phyloP scores from a whole-genome alignment of 2,113 vertebrate species.

The Neoarius graeffei region DNA sequence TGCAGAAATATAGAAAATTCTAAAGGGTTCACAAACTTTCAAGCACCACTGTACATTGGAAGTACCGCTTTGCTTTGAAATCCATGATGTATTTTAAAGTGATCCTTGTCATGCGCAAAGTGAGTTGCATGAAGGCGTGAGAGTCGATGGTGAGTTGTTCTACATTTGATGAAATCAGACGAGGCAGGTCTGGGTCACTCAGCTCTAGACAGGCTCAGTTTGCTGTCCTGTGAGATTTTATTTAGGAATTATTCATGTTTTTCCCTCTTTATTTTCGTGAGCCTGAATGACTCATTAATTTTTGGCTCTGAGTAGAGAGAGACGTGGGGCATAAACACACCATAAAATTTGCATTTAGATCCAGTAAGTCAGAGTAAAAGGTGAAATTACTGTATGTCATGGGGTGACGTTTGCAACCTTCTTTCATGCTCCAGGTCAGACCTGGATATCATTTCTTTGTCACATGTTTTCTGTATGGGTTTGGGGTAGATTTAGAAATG shows the following conservation, averaged over 20 bases:
- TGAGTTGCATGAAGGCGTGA: background rate
- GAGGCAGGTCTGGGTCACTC: slow-evolving; percentile 29
- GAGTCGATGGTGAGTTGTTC: background rate
- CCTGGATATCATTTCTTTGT: background rate
- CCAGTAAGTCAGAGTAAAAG: background rate
- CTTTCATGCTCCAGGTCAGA: background rate
- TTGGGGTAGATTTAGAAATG: background rate
- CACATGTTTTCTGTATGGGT: background rate
- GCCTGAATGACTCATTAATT: slow-evolving; percentile 42
- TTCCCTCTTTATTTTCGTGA: slow-evolving; percentile 39
- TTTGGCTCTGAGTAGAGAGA: slow-evolving; percentile 9
- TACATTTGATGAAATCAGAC: slow-evolving; percentile 10
- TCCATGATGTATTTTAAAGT: background rate
- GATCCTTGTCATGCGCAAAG: background rate
- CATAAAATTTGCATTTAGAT: slow-evolving; percentile 23
- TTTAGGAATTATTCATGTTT: slow-evolving; percentile 48
- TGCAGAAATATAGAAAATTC: too few relatives aligned
- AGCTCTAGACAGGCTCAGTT: slow-evolving; percentile 29
- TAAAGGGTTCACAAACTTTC: too few relatives aligned
- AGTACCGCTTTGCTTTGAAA: background rate
- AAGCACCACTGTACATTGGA: too few relatives aligned
- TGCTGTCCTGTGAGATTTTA: slow-evolving; percentile 20
- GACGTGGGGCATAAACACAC: slow-evolving; percentile 8
- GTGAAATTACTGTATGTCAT: background rate
- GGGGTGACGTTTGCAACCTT: background rate